Evolutionary conservation across 2,797 vertebrate species (phyloP).

Genomic region (Pempheris klunzingeri): DNA sequence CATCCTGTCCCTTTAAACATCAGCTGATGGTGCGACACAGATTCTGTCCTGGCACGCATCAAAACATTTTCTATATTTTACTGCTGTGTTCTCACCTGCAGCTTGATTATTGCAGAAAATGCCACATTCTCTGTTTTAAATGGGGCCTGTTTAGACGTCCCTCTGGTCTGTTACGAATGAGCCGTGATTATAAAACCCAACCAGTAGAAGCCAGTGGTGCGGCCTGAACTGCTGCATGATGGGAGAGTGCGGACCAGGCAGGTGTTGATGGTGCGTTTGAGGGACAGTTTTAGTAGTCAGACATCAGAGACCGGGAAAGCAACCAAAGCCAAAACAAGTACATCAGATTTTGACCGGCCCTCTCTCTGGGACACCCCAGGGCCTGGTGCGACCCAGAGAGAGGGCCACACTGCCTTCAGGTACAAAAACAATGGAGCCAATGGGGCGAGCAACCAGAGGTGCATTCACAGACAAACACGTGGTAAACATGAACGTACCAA

Average conservation of each 20-base stretch:
- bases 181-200: neutral
- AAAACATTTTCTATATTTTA: neutral
- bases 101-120: neutral
- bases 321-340: neutral
- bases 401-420: too few species aligned
- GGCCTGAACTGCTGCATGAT: conserved; percentile 5
- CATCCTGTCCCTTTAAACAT: conserved; percentile 1
- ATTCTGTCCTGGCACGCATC: neutral
- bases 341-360: too few species aligned
- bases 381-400: neutral
- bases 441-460: neutral
- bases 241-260: neutral
- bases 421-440: neutral
- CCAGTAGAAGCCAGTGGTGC: too few species aligned
- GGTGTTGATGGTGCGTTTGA: too few species aligned
- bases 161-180: neutral
- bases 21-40: neutral
- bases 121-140: neutral
- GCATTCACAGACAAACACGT: too few species aligned
- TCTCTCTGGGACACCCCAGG: neutral
- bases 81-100: neutral
- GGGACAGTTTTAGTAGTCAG: too few species aligned
- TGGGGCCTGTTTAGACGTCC: neutral
- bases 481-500: too few species aligned
- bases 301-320: too few species aligned